Evolutionary conservation across 2,797 vertebrate species (phyloP).

Genomic region (Enteromius viviparus): DNA sequence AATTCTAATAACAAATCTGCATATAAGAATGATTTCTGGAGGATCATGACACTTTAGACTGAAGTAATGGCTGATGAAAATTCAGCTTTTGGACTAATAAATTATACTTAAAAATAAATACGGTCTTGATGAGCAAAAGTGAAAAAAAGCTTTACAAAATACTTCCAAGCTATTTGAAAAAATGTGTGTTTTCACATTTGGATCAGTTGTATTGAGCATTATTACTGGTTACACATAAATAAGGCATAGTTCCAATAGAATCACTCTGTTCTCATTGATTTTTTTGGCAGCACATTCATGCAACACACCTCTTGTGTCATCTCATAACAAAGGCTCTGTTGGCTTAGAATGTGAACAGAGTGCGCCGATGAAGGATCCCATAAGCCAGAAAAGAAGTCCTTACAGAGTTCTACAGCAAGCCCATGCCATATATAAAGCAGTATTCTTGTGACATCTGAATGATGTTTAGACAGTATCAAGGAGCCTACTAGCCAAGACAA

Average conservation of each 20-base stretch:
- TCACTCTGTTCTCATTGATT: neutral
- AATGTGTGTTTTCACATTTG: neutral
- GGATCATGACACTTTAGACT: no score
- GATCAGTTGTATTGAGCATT: neutral
- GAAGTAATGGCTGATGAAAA: no score
- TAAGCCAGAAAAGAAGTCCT: neutral
- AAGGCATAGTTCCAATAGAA: neutral
- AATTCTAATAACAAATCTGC: no score
- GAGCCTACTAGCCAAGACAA: neutral
- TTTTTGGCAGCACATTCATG: constrained; percentile 3
- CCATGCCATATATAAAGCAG: neutral
- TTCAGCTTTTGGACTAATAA: no score
- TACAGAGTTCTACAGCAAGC: neutral
- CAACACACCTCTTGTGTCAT: neutral
- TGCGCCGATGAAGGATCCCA: neutral
- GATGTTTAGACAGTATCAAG: neutral
- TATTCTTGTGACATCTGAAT: neutral
- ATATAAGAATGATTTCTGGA: no score
- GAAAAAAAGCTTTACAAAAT: neutral
- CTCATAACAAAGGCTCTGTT: constrained; percentile 1
- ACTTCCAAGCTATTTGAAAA: neutral
- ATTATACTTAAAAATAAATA: no score
- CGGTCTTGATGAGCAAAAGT: no score
- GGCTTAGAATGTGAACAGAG: neutral
- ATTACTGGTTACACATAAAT: neutral